A percentile compares a stretch with the other conserved stretches of the same genome.
Evolutionary conservation across 2,797 vertebrate genomes (phyloP).

Genomic region (Staurois parvus): DNA sequence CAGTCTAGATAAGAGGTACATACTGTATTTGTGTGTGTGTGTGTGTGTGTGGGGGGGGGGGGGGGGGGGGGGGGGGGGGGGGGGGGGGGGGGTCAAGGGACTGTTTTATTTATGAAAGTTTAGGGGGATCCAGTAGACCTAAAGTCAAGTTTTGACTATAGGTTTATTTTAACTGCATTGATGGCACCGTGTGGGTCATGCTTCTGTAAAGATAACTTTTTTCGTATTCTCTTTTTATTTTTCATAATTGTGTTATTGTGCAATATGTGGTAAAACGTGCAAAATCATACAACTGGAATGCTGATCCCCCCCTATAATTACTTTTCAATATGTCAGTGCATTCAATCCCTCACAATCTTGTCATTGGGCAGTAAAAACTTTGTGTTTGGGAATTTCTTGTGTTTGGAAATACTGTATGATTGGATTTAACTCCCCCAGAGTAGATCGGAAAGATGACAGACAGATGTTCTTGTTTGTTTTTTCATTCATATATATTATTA

Average conservation of each 20-base stretch:
- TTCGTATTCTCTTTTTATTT: not conserved
- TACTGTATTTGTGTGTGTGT: too few species aligned
- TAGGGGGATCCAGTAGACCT: too few species aligned
- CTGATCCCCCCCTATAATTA: not conserved
- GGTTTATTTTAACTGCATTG: too few species aligned
- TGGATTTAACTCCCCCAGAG: slow-evolving; percentile 22
- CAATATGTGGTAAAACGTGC: not conserved
- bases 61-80: too few species aligned
- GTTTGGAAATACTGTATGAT: slow-evolving; percentile 32
- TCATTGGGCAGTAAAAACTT: not conserved
- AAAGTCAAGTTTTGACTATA: too few species aligned
- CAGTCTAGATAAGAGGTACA: too few species aligned
- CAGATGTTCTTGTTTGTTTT: slow-evolving; percentile 56
- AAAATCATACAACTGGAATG: not conserved
- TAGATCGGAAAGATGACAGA: slow-evolving; percentile 44
- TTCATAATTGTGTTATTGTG: not conserved
- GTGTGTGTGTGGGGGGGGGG: too few species aligned
- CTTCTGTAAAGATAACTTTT: too few species aligned
- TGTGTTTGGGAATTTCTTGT: slow-evolving; percentile 4
- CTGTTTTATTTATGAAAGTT: too few species aligned
- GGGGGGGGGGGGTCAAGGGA: too few species aligned
- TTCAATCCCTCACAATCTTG: not conserved
- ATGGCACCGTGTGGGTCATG: too few species aligned
- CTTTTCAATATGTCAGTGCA: not conserved
- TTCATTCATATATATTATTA: slow-evolving; percentile 58